phyloP scores from a whole-genome alignment of 2,888 invertebrate species.

The Catocala fraxini region DNA sequence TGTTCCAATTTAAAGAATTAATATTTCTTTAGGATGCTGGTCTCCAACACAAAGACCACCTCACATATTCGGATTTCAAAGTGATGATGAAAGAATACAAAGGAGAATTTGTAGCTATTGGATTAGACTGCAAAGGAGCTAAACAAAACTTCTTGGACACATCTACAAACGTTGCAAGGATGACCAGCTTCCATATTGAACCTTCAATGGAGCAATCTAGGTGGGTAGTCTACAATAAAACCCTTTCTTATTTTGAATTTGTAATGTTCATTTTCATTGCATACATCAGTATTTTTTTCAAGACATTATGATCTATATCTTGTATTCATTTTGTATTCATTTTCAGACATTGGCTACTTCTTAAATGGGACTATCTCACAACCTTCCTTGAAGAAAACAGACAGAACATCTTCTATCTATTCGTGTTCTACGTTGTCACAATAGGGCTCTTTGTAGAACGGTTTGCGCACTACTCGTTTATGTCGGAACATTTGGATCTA shows the following conservation, averaged over 20 bases:
- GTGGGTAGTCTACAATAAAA: conserved; percentile 46
- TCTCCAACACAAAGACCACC: conserved; percentile 95
- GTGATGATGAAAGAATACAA: conserved; percentile 99
- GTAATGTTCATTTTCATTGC: no score
- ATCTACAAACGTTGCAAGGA: conserved; percentile 97
- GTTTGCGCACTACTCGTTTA: conserved; percentile 98
- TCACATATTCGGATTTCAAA: conserved; percentile 97
- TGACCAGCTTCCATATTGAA: conserved; percentile 97
- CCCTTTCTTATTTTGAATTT: no score
- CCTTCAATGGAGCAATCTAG: conserved; percentile 91
- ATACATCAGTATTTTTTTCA: no score
- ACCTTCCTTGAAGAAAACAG: conserved; percentile 98
- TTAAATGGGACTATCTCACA: conserved; percentile 95
- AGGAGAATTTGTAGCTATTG: conserved; percentile 97
- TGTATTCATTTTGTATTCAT: background rate
- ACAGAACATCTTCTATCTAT: conserved; percentile 98
- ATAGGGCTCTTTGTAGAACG: conserved; percentile 97
- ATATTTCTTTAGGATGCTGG: conserved; percentile 97
- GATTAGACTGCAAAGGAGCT: conserved; percentile 97
- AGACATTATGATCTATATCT: no score
- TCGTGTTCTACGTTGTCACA: conserved; percentile 97
- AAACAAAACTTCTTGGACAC: conserved; percentile 98
- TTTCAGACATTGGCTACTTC: conserved; percentile 90
- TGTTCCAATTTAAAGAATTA: no score
- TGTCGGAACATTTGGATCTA: conserved; percentile 98